A percentile compares a stretch with the other conserved stretches of the same genome.
Conservation (phyloP, 2,888 invertebrate genomes). For the Scrobipalpa costella region DNA sequence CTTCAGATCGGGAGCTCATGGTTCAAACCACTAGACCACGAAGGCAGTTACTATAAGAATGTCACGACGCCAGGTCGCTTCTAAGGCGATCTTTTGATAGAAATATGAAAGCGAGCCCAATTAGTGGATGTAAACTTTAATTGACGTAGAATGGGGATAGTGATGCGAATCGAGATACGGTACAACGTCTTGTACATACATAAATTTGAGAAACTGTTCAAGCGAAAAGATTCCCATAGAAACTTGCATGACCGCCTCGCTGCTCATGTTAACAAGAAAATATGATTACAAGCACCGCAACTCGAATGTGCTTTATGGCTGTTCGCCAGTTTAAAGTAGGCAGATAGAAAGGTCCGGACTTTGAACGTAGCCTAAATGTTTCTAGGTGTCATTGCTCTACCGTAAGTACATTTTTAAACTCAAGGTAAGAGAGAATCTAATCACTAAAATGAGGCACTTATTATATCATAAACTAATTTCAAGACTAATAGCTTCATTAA, state of each 20-base stretch:
- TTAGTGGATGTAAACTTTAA: slow-evolving; percentile 33
- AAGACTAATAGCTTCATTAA: neutral
- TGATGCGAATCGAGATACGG: slow-evolving; percentile 17
- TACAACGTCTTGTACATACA: neutral
- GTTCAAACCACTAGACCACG: too few relatives aligned
- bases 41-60: too few relatives aligned
- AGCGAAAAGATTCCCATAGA: slow-evolving; percentile 8
- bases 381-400: neutral
- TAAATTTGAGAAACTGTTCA: slow-evolving; percentile 13
- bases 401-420: neutral
- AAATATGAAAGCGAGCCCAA: slow-evolving; percentile 38
- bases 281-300: neutral
- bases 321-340: neutral
- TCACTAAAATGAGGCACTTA: too few relatives aligned
- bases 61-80: slow-evolving; percentile 34
- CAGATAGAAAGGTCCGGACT: neutral
- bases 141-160: slow-evolving; percentile 22
- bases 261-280: neutral
- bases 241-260: neutral
- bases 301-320: neutral
- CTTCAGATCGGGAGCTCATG: too few relatives aligned
- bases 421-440: neutral
- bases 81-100: slow-evolving; percentile 38
- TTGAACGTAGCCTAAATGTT: neutral
- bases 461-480: too few relatives aligned